Conservation (phyloP, 2,888 invertebrate genomes). For the Thalpophila matura region DNA sequence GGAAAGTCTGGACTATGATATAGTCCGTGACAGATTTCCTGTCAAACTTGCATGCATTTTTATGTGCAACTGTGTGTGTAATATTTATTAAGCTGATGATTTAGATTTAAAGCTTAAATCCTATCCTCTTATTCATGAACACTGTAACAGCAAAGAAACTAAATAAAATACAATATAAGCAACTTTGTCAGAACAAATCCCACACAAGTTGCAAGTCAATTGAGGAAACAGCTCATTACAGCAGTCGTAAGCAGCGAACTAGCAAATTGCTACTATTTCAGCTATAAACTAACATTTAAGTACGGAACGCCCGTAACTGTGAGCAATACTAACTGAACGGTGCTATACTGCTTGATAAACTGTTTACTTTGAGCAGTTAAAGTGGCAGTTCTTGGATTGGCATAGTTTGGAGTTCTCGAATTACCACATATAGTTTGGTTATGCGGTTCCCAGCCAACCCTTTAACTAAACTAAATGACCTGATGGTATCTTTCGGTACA, state of each 20-base stretch:
- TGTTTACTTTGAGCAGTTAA: conserved; percentile 34
- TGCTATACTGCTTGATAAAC: conserved; percentile 34
- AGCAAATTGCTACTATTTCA: conserved; percentile 58
- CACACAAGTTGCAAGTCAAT: conserved; percentile 54
- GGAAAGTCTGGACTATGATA: too few relatives aligned
- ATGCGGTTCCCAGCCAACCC: conserved; percentile 5
- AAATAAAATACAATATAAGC: background rate
- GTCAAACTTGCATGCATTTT: background rate
- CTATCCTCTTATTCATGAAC: background rate
- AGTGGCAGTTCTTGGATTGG: conserved; percentile 24
- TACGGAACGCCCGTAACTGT: conserved; percentile 28
- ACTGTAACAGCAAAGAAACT: background rate
- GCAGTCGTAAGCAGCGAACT: conserved; percentile 55
- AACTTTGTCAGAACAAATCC: conserved; percentile 33
- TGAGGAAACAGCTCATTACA: conserved; percentile 62
- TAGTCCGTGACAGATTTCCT: background rate
- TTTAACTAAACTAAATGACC: background rate
- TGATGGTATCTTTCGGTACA: background rate
- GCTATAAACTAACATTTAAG: conserved; percentile 56
- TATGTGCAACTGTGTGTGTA: too few relatives aligned
- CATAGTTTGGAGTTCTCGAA: conserved; percentile 19
- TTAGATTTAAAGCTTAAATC: too few relatives aligned
- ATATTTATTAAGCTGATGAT: too few relatives aligned
- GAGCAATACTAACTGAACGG: conserved; percentile 30
- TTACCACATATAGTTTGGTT: conserved; percentile 26